Base-by-base conservation (phyloP, 2,888 invertebrate genomes). In the Caenorhabditis drosophilae region DNA sequence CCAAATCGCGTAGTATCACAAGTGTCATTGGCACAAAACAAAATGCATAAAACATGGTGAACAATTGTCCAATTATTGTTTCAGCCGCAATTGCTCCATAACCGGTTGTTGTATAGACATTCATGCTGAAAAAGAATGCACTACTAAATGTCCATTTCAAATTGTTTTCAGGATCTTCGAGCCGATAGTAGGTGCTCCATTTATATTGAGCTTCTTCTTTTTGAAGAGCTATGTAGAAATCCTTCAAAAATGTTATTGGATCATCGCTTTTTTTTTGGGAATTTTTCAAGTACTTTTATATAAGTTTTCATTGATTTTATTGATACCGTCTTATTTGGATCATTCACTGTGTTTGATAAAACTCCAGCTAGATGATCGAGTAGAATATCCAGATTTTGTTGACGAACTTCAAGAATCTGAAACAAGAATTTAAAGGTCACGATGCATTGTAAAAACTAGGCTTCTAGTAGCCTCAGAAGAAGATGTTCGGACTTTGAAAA, bases 81-180 rank as follows among this genome's bases (percentile, higher is more conserved):
- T 61, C 53, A n/a, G 73, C 66, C 0, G 73, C 58, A 12, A 75
- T 75, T 7, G 72, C 57, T 12, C 75, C 74, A 53, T 76, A 74
- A 35, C 76, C 76, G 18, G 73, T 70, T 12, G 74, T 73, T 7
- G 73, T 76, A 56, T 70, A 74, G 4, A 76, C 67, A 52, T 72
- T 76, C 62, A 70, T 66, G 25, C 66, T 63, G 51, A 70, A 76
- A 58, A 74, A 76, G 41, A 72, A 60, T 3, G 76, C 68, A 31
- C 66, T 63, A 7, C 53, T 49, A 22, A 74, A 76, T 4, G 73
- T 67, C 76, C 76, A 76, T 49, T 68, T 73, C 51, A 60, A 54
- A 27, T 72, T 60, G 22, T 67, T 59, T 1, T 60, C 64, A 4
- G 59, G 63, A 36, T 67, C 57, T 31, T 72, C 70, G 11, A 60